A percentile compares a stretch with the other conserved stretches of the same genome.
Conservation (phyloP, 2,888 invertebrate species). For the Eudasyphora cyanicolor region DNA sequence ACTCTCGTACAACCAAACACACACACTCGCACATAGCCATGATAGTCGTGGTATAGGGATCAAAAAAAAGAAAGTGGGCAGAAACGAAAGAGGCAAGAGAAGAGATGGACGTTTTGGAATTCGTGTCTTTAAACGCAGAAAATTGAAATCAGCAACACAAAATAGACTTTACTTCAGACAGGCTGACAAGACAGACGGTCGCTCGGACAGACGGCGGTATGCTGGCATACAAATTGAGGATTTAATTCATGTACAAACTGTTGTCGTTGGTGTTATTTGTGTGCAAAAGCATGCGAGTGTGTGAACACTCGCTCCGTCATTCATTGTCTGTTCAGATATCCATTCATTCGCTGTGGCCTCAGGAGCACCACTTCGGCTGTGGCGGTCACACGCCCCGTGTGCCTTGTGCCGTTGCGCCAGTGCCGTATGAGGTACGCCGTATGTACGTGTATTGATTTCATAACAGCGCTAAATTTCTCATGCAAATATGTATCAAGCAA, state of each 20-base stretch:
- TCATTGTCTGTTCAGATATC: constrained; percentile 39
- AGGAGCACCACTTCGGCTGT: constrained; percentile 11
- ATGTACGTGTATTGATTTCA: constrained; percentile 63
- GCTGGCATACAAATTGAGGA: background rate
- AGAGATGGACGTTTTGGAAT: constrained; percentile 45
- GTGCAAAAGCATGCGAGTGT: constrained; percentile 41
- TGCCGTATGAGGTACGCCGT: constrained; percentile 46
- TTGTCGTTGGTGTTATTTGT: constrained; percentile 40
- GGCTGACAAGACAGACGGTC: background rate
- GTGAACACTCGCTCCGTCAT: constrained; percentile 25
- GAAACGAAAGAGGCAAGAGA: background rate
- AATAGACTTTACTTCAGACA: constrained; percentile 33
- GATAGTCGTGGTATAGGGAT: background rate
- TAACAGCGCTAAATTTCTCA: constrained; percentile 41
- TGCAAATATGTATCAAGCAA: constrained; percentile 51
- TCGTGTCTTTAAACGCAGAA: constrained; percentile 42
- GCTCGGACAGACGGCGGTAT: background rate
- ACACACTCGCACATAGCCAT: background rate
- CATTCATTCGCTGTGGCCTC: constrained; percentile 47
- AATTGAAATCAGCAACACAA: constrained; percentile 48
- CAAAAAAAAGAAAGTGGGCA: background rate
- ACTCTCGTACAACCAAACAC: background rate
- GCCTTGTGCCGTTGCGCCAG: too few species aligned
- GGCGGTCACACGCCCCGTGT: background rate
- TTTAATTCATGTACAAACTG: constrained; percentile 31